These are phyloP conservation scores for Labrus mixtus DNA, from an alignment of 2,113 vertebrate genomes.

Conservation along the genomic window DNA sequence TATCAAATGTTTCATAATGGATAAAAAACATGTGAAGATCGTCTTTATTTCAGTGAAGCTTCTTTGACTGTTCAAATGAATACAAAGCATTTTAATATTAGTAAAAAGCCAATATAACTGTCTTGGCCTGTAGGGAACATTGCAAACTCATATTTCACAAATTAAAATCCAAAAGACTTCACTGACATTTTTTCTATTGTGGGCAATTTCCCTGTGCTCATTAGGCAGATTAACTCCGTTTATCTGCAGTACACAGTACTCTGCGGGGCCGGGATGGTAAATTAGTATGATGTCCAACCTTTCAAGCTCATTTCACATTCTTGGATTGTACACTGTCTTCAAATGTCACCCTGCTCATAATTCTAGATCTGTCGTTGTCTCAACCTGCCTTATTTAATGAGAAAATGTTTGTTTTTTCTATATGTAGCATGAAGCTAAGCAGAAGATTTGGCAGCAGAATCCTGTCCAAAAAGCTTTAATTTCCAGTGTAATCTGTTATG, in stretches of 20 bases:
- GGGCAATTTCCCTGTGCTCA: conserved; percentile 1
- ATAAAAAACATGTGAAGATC: background rate
- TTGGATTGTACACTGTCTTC: conserved; percentile 1
- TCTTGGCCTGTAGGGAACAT: background rate
- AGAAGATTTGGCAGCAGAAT: no score
- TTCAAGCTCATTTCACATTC: conserved; percentile 34
- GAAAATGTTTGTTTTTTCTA: background rate
- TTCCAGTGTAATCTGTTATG: conserved; percentile 2
- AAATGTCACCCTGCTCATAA: conserved; percentile 46
- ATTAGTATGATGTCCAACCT: conserved; percentile 20
- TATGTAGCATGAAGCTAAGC: background rate
- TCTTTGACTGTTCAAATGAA: background rate
- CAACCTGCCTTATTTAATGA: conserved; percentile 1
- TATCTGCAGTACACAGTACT: background rate
- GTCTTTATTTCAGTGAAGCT: background rate
- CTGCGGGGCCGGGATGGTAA: background rate
- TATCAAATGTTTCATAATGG: no score
- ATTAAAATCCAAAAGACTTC: background rate
- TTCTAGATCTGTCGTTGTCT: conserved; percentile 12
- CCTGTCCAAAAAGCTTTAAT: no score
- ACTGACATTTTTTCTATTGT: conserved; percentile 7
- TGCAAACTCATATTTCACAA: background rate
- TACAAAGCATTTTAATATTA: background rate
- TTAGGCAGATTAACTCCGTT: background rate
- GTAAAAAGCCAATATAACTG: background rate